Evolutionary conservation across 2,113 vertebrate genomes (phyloP).

Genomic region (Saccopteryx leptura): DNA sequence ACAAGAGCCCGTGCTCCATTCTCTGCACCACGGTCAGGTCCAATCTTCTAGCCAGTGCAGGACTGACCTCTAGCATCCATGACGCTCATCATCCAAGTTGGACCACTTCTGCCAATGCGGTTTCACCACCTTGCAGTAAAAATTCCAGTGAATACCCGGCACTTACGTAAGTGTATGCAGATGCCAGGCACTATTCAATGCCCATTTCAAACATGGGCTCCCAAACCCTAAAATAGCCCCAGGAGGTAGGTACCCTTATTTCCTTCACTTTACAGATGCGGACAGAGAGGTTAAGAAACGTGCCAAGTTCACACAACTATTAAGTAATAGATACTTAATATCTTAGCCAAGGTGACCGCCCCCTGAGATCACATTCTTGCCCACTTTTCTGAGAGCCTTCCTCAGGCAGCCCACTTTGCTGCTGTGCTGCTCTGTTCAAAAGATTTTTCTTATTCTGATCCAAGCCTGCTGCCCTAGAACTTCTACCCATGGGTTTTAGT

Average conservation of each 20-base stretch:
- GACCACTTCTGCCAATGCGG: background rate
- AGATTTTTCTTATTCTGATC: background rate
- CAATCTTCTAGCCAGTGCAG: background rate
- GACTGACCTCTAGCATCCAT: background rate
- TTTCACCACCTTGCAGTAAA: background rate
- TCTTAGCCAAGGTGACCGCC: too few species aligned
- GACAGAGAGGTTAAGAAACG: background rate
- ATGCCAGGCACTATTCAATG: background rate
- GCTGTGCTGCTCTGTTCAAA: background rate
- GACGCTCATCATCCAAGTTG: background rate
- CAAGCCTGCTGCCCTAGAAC: background rate
- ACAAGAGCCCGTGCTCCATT: background rate
- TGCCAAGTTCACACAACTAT: background rate
- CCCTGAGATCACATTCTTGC: background rate
- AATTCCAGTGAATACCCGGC: background rate
- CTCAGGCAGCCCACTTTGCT: background rate
- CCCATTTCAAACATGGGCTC: background rate
- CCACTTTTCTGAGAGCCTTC: background rate
- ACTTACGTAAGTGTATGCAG: rapidly evolving
- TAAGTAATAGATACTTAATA: background rate
- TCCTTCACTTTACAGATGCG: background rate
- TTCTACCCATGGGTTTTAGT: background rate
- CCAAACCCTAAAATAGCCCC: background rate
- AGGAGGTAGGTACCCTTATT: background rate
- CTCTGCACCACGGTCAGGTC: background rate